These are phyloP conservation scores for Malurus melanocephalus DNA, from an alignment of 2,113 vertebrate species.

Conservation along the genomic window DNA sequence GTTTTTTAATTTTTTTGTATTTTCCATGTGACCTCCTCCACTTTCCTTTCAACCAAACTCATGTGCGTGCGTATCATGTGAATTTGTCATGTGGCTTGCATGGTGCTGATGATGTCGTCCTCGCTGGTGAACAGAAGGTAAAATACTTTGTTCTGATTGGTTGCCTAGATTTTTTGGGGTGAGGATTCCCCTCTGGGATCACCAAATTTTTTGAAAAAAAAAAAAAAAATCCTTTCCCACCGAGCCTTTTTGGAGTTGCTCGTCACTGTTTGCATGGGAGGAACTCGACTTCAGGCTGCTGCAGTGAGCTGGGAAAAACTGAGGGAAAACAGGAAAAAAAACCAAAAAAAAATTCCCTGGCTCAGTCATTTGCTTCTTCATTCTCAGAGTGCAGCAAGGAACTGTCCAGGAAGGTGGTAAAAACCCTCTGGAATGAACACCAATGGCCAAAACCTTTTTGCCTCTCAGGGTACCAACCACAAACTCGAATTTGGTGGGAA, in stretches of 20 bases:
- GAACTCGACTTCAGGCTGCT: background rate
- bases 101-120: constrained; percentile 90
- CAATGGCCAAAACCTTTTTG: background rate
- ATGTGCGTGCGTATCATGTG: constrained; percentile 92
- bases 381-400: background rate
- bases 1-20: constrained; percentile 94
- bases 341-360: background rate
- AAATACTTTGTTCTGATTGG: constrained; percentile 89
- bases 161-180: constrained; percentile 65
- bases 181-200: constrained; percentile 26
- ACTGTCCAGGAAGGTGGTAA: background rate
- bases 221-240: background rate
- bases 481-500: fast-evolving
- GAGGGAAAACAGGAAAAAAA: background rate
- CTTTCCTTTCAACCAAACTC: constrained; percentile 90
- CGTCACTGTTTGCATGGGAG: constrained; percentile 5
- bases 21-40: constrained; percentile 88
- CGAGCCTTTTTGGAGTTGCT: constrained; percentile 15
- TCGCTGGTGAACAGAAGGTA: constrained; percentile 95
- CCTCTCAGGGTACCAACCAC: background rate
- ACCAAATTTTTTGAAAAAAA: background rate
- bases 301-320: background rate
- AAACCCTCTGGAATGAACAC: background rate
- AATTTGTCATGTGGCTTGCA: constrained; percentile 96
- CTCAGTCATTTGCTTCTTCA: constrained; percentile 58